Conservation (phyloP, 1,140 invertebrate species). For the Geopemphigus sp. region DNA sequence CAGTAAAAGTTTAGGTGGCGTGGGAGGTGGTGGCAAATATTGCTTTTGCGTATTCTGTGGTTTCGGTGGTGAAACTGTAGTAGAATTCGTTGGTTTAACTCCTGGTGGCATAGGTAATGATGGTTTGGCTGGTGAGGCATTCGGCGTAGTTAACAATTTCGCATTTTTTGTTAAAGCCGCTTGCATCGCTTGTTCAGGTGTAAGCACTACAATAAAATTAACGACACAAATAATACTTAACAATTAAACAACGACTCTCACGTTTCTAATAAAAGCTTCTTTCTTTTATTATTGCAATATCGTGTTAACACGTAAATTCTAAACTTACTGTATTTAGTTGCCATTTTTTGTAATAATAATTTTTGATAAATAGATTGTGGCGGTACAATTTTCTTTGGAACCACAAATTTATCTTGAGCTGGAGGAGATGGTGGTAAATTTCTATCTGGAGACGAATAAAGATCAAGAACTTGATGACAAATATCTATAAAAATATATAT, state of each 20-base stretch:
- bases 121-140: not conserved
- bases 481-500: constrained; percentile 67
- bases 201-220: constrained; percentile 42
- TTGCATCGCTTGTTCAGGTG: constrained; percentile 43
- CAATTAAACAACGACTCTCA: constrained; percentile 21
- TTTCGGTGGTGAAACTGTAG: constrained; percentile 17
- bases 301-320: too few relatives aligned
- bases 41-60: constrained; percentile 25
- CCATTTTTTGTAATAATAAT: constrained; percentile 47
- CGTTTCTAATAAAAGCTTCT: not conserved
- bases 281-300: not conserved
- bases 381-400: constrained; percentile 38
- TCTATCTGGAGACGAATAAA: constrained; percentile 64
- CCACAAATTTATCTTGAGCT: constrained; percentile 39
- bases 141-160: constrained; percentile 1
- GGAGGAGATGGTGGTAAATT: constrained; percentile 22
- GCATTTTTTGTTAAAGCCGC: constrained; percentile 37
- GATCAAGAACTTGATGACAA: constrained; percentile 92
- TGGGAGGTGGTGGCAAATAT: constrained; percentile 39
- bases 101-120: constrained; percentile 45
- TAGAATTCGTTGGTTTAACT: constrained; percentile 28
- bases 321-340: constrained; percentile 38
- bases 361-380: constrained; percentile 46
- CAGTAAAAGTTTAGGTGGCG: constrained; percentile 15
- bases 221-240: not conserved